These are phyloP conservation scores for Drosophila navojoa DNA, from an alignment of 1,140 invertebrate genomes.

Conservation along the genomic window DNA sequence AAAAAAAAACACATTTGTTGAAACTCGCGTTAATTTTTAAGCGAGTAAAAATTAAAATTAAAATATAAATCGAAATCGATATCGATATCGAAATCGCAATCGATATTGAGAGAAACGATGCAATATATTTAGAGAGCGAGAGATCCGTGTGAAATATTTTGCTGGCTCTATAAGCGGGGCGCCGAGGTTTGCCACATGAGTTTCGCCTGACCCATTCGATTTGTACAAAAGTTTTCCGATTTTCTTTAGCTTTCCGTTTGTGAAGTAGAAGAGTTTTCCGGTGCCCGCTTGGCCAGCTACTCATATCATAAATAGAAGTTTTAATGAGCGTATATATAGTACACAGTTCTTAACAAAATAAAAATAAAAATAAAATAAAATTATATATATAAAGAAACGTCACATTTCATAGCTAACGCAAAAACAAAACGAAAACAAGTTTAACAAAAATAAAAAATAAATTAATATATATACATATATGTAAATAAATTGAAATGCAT, in stretches of 20 bases:
- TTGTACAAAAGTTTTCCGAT: constrained; percentile 2
- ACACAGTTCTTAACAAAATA: constrained; percentile 24
- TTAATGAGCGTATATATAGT: constrained; percentile 30
- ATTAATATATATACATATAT: constrained; percentile 4
- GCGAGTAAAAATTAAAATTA: constrained; percentile 11
- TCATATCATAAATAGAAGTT: constrained; percentile 45
- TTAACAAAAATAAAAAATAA: constrained; percentile 46
- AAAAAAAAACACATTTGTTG: constrained; percentile 27
- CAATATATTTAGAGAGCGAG: constrained; percentile 56
- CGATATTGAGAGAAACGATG: constrained; percentile 31
- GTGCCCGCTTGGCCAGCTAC: constrained; percentile 19
- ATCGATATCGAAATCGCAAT: neutral
- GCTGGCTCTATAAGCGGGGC: constrained; percentile 6
- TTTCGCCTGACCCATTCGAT: neutral
- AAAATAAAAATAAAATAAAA: neutral
- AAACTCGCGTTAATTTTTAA: constrained; percentile 25
- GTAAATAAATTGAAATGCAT: constrained; percentile 30
- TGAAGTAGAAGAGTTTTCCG: neutral
- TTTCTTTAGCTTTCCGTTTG: neutral
- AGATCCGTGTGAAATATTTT: neutral
- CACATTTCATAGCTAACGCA: constrained; percentile 23
- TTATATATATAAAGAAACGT: neutral
- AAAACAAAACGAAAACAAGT: constrained; percentile 21
- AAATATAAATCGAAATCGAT: neutral
- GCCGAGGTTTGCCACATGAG: neutral